Base-by-base conservation (phyloP, 2,113 vertebrate genomes). In the Eulemur macaco region DNA sequence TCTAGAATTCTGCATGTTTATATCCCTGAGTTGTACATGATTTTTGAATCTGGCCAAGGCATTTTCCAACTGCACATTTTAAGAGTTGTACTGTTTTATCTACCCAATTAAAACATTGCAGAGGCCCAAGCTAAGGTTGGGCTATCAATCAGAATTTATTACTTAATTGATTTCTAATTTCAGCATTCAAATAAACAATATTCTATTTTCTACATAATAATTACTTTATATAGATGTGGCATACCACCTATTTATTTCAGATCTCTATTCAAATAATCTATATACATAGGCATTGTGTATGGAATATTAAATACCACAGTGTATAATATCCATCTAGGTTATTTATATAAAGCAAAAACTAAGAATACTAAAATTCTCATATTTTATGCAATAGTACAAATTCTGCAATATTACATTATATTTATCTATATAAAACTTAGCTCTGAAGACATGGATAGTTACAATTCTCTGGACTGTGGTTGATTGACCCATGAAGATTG, bases 151-250 rank as follows among this genome's bases (percentile, higher is more conserved):
- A 91, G 29, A 73, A 94, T 85, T 94, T 81, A 97, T 89, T 93
- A 76, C 50, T 89, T 81, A 91, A 52, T 82, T 34, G 12, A 86
- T 86, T 96, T 96, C 45, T 91, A 94, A 83, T 92, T 96, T 96
- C 39, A 85, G 8, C 76, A 54, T 54, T 60, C n/a, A 69, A 86
- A 84, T 80, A 63, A 29, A 90, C 63, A 89, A 47, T 42, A 85
- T 80, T 92, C 7, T 80, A 56, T n/a, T 89, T 93, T 96, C 10
- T 74, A 74, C 95, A 94, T 31, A 96, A 86, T 63, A 82, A 82
- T 89, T 94, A 83, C 17, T n/a, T 93, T 76, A 18, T n/a, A 78
- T 23, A 66, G 52, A 80, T 47, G 7, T 66, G n/a, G 66, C 27
- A 81, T 25, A 31, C 20, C 29, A 88, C 20, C 9, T 85, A 77